Base-by-base conservation (phyloP, 2,113 vertebrate species). In the Chaetura pelagica region DNA sequence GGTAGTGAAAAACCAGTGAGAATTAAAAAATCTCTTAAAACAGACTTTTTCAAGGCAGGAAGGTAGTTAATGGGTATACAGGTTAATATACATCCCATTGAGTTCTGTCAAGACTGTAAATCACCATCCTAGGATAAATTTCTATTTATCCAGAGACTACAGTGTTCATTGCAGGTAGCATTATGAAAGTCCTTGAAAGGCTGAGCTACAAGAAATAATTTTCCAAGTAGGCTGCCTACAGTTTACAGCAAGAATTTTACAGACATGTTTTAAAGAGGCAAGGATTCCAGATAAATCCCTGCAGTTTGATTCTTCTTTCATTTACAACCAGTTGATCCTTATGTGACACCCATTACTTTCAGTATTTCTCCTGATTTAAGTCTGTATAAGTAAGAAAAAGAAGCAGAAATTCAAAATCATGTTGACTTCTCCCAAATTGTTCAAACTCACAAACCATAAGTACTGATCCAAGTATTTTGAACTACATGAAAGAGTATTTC, bases 91-190 rank as follows among this genome's bases (percentile, higher is more conserved):
- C 22, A 61, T 84, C 87, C 74, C 74, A 79, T 54, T 74, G 90
- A 88, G 55, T 82, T 87, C 66, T 89, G 91, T 87, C 89, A 94
- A 94, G 81, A 68, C 62, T 62, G 71, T 92, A 95, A 95, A 94
- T 96, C 87, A 89, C 54, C 58, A 46, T 85, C 30, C 35, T 78
- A 77, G 73, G 72, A 86, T 18, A 93, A 84, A 82, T 73, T 54
- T 87, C 74, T 92, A 38, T 89, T 91, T 95, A 79, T 66, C 32
- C 74, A 66, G 69, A 76, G 15, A 79, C 38, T 40, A 61, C n/a
- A 68, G 61, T 35, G 29, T 22, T 91, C 35, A 0, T 76, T 46
- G 34, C 46, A 91, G 62, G 62, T 73, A 82, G 22, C 62, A 91
- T 17, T 54, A 58, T 73, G 62, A 62, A n/a, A 82, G 67, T 82